Evolutionary conservation across 2,113 vertebrate species (phyloP).

Genomic region (Sorex fumeus): DNA sequence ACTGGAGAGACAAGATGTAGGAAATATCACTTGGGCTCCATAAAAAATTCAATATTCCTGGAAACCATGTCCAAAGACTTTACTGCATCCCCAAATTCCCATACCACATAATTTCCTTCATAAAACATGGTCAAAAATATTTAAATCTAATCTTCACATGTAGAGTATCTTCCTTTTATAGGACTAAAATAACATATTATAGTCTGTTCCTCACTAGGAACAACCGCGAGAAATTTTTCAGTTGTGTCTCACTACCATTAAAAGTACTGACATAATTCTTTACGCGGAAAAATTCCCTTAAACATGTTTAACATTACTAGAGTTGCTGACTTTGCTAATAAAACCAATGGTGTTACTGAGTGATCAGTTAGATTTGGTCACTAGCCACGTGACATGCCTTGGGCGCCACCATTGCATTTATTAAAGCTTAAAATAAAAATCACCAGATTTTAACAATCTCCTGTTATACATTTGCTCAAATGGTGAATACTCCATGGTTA

Average conservation of each 20-base stretch:
- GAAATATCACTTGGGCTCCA: neutral
- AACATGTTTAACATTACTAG: neutral
- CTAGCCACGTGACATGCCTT: neutral
- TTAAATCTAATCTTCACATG: neutral
- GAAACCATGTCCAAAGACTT: neutral
- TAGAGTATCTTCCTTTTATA: neutral
- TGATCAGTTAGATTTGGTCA: neutral
- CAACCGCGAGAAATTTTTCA: neutral
- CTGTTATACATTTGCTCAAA: neutral
- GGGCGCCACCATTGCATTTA: neutral
- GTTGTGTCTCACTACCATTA: neutral
- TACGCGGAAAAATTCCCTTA: neutral
- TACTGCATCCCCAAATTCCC: conserved; percentile 3
- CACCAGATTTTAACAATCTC: neutral
- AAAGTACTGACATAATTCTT: neutral
- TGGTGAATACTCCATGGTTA: neutral
- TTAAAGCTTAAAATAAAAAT: neutral
- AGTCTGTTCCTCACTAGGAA: neutral
- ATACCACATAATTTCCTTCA: neutral
- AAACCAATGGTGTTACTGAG: neutral
- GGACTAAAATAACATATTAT: neutral
- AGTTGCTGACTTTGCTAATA: neutral
- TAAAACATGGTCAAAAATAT: conserved; percentile 30
- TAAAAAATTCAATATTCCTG: neutral
- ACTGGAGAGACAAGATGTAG: neutral